Percentiles rank a stretch among this genome's conserved stretches.
These are phyloP conservation scores for Gastrophryne carolinensis DNA, from an alignment of 2,797 vertebrate genomes.

Conservation along the genomic window DNA sequence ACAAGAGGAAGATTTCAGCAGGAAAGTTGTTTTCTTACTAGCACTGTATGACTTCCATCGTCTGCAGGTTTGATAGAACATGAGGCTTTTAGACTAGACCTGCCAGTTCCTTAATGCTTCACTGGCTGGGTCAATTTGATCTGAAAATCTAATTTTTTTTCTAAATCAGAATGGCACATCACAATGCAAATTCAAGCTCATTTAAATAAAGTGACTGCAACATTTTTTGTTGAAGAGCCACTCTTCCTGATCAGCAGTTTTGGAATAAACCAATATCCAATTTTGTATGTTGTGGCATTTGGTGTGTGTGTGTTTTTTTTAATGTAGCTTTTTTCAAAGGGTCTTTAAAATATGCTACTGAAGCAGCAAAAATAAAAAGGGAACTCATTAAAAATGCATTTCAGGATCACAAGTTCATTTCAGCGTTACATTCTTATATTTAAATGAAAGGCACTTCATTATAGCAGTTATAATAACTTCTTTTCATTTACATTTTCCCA, in stretches of 20 bases:
- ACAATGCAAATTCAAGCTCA: constrained; percentile 99
- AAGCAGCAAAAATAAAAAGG: constrained; percentile 99
- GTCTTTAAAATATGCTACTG: constrained; percentile 99
- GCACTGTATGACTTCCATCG: constrained; percentile 71
- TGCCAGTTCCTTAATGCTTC: constrained; percentile 99
- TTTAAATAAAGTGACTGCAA: constrained; percentile 99
- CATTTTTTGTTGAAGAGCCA: constrained; percentile 97
- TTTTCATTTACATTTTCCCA: constrained; percentile 97
- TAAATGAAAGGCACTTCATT: constrained; percentile 99
- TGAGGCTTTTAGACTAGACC: constrained; percentile 95
- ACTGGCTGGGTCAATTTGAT: constrained; percentile 99
- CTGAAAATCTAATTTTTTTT: constrained; percentile 99
- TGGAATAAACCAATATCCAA: constrained; percentile 99
- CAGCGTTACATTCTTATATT: constrained; percentile 98
- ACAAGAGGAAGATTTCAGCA: constrained; percentile 67
- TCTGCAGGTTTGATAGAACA: constrained; percentile 93
- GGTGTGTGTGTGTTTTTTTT: constrained; percentile 86
- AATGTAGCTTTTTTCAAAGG: constrained; percentile 95
- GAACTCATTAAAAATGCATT: constrained; percentile 99
- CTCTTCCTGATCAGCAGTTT: constrained; percentile 99
- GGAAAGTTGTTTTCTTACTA: constrained; percentile 79
- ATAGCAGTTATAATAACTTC: constrained; percentile 99
- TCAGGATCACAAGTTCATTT: constrained; percentile 98
- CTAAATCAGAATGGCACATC: constrained; percentile 99
- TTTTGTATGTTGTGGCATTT: constrained; percentile 98